These are phyloP conservation scores for Dynastes maya DNA, from an alignment of 2,888 invertebrate species.

Conservation along the genomic window DNA sequence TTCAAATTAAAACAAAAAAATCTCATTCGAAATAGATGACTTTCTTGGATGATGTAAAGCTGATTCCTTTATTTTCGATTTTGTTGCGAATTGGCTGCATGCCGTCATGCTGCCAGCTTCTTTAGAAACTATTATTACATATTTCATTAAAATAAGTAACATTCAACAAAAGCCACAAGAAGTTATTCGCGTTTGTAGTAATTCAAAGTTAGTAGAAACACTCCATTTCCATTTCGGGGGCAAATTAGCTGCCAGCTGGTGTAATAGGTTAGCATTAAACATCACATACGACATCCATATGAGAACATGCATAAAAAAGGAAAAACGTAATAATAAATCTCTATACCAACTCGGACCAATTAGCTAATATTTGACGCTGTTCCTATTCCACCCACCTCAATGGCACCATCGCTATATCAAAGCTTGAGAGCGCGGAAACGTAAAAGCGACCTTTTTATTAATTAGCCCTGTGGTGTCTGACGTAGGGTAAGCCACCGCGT, in stretches of 20 bases:
- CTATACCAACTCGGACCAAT: conserved; percentile 16
- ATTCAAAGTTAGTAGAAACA: no score
- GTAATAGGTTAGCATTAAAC: neutral
- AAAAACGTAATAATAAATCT: conserved; percentile 37
- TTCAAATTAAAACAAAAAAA: no score
- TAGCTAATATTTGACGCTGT: conserved; percentile 39
- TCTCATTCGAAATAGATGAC: no score
- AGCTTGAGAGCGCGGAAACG: conserved; percentile 36
- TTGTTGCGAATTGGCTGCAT: no score
- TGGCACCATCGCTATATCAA: conserved; percentile 7
- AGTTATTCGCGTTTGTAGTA: no score
- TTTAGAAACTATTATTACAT: no score
- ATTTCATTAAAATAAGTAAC: no score
- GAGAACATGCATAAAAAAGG: conserved; percentile 7
- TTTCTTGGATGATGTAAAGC: no score
- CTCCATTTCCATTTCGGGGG: no score
- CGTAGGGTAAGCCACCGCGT: conserved; percentile 34
- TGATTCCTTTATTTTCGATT: no score
- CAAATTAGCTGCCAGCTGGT: neutral
- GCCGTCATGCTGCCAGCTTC: no score
- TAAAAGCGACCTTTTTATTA: conserved; percentile 49
- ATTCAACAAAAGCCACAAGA: no score
- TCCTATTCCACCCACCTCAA: conserved; percentile 8
- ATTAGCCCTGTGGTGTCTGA: conserved; percentile 34
- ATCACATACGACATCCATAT: neutral